These are phyloP conservation scores for Callopanchax toddi DNA, from an alignment of 2,113 vertebrate genomes.

Conservation along the genomic window DNA sequence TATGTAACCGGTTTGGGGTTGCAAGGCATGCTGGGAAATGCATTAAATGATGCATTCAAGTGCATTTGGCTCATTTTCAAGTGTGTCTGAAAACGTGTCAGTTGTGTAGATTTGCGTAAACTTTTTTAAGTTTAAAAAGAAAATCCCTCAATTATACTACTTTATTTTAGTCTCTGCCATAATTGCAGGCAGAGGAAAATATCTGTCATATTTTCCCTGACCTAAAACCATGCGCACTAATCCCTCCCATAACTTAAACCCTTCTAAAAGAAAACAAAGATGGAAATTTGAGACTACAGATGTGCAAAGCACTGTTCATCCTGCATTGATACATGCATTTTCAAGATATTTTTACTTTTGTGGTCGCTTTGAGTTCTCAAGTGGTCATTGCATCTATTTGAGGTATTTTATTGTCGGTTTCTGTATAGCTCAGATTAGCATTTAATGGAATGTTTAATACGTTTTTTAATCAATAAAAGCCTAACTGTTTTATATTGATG, in stretches of 20 bases:
- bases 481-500: too few relatives aligned
- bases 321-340: too few relatives aligned
- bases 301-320: too few relatives aligned
- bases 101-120: neutral
- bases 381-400: too few relatives aligned
- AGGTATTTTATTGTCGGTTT: too few relatives aligned
- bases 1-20: conserved; percentile 12
- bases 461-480: too few relatives aligned
- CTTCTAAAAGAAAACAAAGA: neutral
- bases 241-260: neutral
- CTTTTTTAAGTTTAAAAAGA: conserved; percentile 1
- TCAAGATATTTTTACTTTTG: too few relatives aligned
- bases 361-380: too few relatives aligned
- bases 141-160: neutral
- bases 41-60: conserved; percentile 50
- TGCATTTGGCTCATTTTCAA: neutral
- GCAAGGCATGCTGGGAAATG: conserved; percentile 70
- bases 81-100: neutral
- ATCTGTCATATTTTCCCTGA: neutral
- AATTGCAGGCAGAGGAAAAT: neutral
- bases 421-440: too few relatives aligned
- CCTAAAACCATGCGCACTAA: neutral
- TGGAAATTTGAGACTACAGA: neutral
- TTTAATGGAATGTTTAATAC: too few relatives aligned
- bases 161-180: neutral